Percentiles rank a stretch among this genome's conserved stretches.
Conservation (phyloP, 2,113 vertebrate genomes). For the Atherinomorus stipes region DNA sequence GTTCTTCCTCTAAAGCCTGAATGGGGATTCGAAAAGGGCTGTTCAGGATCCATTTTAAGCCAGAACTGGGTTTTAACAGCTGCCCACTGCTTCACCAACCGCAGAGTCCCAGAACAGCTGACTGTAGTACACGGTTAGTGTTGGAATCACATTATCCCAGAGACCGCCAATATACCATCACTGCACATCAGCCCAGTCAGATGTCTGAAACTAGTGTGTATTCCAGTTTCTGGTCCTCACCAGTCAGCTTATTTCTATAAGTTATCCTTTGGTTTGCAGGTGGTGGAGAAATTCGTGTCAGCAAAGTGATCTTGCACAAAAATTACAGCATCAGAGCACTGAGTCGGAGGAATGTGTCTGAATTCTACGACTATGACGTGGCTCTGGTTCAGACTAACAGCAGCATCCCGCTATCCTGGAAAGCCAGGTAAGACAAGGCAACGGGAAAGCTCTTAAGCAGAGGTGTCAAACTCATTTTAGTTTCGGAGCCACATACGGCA, state of each 20-base stretch:
- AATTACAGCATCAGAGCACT: slow-evolving; percentile 75
- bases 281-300: neutral
- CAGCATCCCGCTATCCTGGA: slow-evolving; percentile 66
- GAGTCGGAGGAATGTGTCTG: slow-evolving; percentile 69
- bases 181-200: too few relatives aligned
- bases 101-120: neutral
- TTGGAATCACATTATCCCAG: neutral
- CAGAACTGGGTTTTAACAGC: slow-evolving; percentile 86
- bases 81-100: slow-evolving; percentile 86
- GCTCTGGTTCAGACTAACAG: slow-evolving; percentile 80
- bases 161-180: too few relatives aligned
- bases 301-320: slow-evolving; percentile 75
- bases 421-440: slow-evolving; percentile 77
- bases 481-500: too few relatives aligned
- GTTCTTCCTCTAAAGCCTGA: slow-evolving; percentile 14
- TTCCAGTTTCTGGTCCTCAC: neutral
- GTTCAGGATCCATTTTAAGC: slow-evolving; percentile 86
- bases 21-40: slow-evolving; percentile 10
- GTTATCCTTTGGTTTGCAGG: slow-evolving; percentile 33
- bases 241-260: neutral
- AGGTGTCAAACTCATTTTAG: too few relatives aligned
- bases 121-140: slow-evolving; percentile 64
- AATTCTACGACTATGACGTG: slow-evolving; percentile 91
- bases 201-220: neutral
- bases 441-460: neutral